phyloP scores from a whole-genome alignment of 30 jellyfish, hydroid and myxozoan species.

The Cassiopea xamachana region DNA sequence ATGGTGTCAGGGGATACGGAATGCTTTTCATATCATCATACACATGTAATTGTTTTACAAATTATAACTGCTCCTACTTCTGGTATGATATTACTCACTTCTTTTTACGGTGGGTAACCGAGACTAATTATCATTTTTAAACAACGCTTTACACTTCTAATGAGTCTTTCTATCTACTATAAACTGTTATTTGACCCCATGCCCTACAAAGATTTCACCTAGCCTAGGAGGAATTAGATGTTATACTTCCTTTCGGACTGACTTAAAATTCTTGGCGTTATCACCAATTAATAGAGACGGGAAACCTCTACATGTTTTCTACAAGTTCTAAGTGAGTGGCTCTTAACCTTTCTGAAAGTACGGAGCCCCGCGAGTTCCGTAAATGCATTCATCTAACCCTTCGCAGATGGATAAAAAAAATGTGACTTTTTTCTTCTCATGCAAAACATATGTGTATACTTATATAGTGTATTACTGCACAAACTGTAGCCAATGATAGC shows the following conservation, averaged over 20 bases:
- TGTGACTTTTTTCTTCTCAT: too few relatives aligned
- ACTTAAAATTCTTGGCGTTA: slow-evolving; percentile 9
- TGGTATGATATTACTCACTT: slow-evolving; percentile 18
- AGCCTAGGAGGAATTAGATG: slow-evolving; percentile 10
- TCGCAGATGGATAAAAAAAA: too few relatives aligned
- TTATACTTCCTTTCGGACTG: slow-evolving; percentile 10
- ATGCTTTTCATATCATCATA: slow-evolving; percentile 13
- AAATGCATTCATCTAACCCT: too few relatives aligned
- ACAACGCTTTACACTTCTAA: slow-evolving; percentile 38
- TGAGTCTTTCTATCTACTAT: slow-evolving; percentile 25
- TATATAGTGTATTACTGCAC: too few relatives aligned
- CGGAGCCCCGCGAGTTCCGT: too few relatives aligned
- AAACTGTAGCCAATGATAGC: too few relatives aligned
- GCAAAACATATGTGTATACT: too few relatives aligned
- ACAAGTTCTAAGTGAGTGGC: slow-evolving; percentile 33
- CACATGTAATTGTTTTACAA: slow-evolving; percentile 18
- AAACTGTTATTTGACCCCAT: slow-evolving; percentile 22
- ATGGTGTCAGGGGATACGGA: slow-evolving; percentile 36
- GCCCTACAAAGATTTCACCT: background rate
- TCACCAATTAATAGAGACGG: background rate
- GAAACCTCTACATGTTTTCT: slow-evolving; percentile 15
- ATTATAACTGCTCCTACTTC: slow-evolving; percentile 41
- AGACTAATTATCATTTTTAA: slow-evolving; percentile 3
- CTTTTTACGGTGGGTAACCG: background rate
- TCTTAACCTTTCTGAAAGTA: background rate